Evolutionary conservation across 2,888 invertebrate species (phyloP), one percentile per base, ranked within the genome.

Genomic region (Eupithecia subfuscata): DNA sequence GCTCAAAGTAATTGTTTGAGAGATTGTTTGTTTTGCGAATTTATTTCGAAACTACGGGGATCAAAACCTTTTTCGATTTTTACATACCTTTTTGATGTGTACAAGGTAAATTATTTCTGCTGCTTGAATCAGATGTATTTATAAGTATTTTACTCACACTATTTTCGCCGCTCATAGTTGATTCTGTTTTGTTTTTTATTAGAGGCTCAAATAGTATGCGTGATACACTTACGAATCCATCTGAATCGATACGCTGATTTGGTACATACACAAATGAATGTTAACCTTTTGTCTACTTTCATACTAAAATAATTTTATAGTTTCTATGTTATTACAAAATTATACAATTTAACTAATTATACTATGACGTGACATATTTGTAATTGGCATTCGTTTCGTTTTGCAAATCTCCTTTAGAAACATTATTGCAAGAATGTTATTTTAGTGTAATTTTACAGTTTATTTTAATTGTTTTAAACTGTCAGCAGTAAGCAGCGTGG

Each of bases 401-500:
- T 56, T 12, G 5, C 56, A 4, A 22, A 14, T 14, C n/a, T 25
- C 25, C 5, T 60, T 25, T 14, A 12, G 11, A 56, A 25, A 25
- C 34, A 34, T 22, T 5, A 1, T 25, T 12, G 22, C 22, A 60
- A 25, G 12, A 60, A 60, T 22, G 52, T 22, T 22, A 56, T 22
- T 22, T 48, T 48, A n/a, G 12, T 25, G 25, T 25, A 22, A 25
- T 60, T 60, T 60, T 60, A 60, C 56, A 25, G 60, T 60, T 60
- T 25, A 60, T 60, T 52, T 75, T 72, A 52, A 64, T 71, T 69
- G 0, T 71, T 71, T 63, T 60, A 37, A 34, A 70, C 34, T 60
- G 77, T 69, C 77, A 75, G 81, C 80, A 80, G 68, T 76, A 0
- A 64, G 9, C 22, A 34, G 30, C 6, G 70, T 73, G 71, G 63